These are phyloP conservation scores for Chamaetylas fuelleborni DNA, from an alignment of 2,113 vertebrate genomes.

Conservation along the genomic window DNA sequence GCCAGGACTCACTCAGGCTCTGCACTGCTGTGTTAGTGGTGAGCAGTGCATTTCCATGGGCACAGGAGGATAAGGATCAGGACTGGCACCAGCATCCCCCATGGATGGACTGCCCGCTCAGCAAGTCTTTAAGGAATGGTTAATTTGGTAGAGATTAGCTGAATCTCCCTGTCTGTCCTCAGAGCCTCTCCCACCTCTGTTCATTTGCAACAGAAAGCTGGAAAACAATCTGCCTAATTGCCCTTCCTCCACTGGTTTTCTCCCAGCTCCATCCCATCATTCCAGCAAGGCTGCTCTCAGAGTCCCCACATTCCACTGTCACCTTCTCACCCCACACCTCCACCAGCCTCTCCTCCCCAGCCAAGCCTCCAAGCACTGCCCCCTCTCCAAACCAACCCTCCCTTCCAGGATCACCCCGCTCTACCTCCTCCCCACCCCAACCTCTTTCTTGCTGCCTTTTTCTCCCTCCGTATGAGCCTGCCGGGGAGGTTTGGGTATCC, in stretches of 20 bases:
- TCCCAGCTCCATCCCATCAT: not conserved
- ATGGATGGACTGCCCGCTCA: not conserved
- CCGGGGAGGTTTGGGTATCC: not conserved
- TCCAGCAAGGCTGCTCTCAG: not conserved
- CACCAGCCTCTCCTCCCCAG: not conserved
- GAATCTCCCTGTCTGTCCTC: not conserved
- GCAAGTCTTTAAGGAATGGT: not conserved
- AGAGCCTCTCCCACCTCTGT: not conserved
- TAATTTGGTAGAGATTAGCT: not conserved
- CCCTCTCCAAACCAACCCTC: not conserved
- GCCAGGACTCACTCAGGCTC: not conserved
- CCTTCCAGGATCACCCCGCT: not conserved
- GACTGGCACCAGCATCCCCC: not conserved
- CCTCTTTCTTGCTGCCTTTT: not conserved
- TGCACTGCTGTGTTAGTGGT: rapidly evolving
- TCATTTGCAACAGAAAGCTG: not conserved
- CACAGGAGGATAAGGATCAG: not conserved
- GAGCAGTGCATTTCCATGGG: rapidly evolving
- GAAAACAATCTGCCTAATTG: not conserved
- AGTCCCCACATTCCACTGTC: not conserved
- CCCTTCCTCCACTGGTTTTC: not conserved
- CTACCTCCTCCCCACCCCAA: not conserved
- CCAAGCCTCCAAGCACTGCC: not conserved
- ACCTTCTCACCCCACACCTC: not conserved
- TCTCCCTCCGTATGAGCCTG: not conserved